Percentiles rank a stretch among this genome's conserved stretches.
These are phyloP conservation scores for Meteorus cinctellus DNA, from an alignment of 2,888 invertebrate species.

Conservation along the genomic window DNA sequence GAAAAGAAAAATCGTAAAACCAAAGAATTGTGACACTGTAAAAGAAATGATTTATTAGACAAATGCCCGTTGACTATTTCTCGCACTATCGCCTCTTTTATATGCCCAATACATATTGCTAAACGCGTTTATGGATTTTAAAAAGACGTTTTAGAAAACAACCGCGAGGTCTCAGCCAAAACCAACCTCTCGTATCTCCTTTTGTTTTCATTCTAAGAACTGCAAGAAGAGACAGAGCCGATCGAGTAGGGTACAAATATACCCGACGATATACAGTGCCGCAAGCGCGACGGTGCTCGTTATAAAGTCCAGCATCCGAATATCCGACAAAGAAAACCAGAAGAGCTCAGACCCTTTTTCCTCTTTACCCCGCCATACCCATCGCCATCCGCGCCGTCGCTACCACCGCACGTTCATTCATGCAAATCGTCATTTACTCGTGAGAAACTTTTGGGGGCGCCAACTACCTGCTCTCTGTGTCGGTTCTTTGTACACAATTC, in stretches of 20 bases:
- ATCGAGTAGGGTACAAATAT: neutral
- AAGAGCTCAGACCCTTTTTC: neutral
- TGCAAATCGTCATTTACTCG: constrained; percentile 43
- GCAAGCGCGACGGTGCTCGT: constrained; percentile 48
- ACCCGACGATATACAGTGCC: constrained; percentile 21
- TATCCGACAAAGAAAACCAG: constrained; percentile 33
- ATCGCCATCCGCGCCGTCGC: neutral
- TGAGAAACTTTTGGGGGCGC: constrained; percentile 42
- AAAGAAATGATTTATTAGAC: constrained; percentile 2
- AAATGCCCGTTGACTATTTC: constrained; percentile 12
- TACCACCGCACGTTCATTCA: constrained; percentile 37
- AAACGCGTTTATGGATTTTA: neutral
- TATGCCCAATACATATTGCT: neutral
- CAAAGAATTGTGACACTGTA: neutral
- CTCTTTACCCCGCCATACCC: neutral
- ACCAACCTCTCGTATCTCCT: constrained; percentile 41
- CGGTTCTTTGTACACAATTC: constrained; percentile 27
- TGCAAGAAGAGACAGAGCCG: constrained; percentile 27
- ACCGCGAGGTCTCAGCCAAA: neutral
- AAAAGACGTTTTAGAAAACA: constrained; percentile 32
- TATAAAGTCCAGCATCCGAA: constrained; percentile 26
- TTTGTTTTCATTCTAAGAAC: constrained; percentile 54
- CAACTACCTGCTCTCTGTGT: constrained; percentile 43
- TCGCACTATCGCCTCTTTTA: neutral
- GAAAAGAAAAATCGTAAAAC: neutral